These are phyloP conservation scores for Panonychus citri DNA, from an alignment of 1,140 invertebrate genomes.

Conservation along the genomic window DNA sequence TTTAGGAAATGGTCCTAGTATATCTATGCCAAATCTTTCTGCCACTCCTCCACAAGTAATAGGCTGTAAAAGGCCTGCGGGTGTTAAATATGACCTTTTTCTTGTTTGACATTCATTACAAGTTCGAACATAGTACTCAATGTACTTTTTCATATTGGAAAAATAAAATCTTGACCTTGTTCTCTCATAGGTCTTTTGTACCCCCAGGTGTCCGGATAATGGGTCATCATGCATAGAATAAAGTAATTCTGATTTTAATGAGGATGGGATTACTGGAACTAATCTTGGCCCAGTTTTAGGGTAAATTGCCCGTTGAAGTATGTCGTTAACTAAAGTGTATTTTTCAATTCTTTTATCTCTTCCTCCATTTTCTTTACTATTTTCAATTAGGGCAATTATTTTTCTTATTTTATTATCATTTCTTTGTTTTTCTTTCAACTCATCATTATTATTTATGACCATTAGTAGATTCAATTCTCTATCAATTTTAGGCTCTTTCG, in stretches of 20 bases:
- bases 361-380: neutral
- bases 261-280: neutral
- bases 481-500: neutral
- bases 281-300: neutral
- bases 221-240: conserved; percentile 10
- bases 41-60: conserved; percentile 11
- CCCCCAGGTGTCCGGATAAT: conserved; percentile 11
- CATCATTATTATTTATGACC: conserved; percentile 20
- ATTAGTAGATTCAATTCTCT: neutral
- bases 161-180: conserved; percentile 15
- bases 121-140: conserved; percentile 7
- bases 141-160: conserved; percentile 6
- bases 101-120: conserved; percentile 14
- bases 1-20: conserved; percentile 16
- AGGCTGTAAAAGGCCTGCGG: conserved; percentile 7
- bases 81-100: conserved; percentile 3
- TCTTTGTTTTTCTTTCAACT: conserved; percentile 23
- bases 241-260: neutral
- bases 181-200: conserved; percentile 9
- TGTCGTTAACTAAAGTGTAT: neutral
- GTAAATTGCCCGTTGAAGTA: neutral
- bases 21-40: conserved; percentile 18
- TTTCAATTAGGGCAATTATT: conserved; percentile 1
- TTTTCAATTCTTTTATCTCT: neutral
- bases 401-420: neutral